phyloP scores from a whole-genome alignment of 2,113 vertebrate species.

The Origma solitaria region DNA sequence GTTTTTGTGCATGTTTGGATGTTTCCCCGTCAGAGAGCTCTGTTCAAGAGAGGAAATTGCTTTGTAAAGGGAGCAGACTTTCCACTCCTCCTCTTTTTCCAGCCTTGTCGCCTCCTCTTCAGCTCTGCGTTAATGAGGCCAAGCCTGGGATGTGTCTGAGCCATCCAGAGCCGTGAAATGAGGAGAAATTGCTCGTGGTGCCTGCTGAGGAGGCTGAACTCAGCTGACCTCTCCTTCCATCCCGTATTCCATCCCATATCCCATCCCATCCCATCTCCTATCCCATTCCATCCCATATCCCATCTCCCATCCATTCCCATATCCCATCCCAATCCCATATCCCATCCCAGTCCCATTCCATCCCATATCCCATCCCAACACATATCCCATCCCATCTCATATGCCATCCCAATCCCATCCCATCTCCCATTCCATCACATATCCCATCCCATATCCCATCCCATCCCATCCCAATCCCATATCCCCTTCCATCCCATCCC shows the following conservation, averaged over 20 bases:
- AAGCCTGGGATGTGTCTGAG: neutral
- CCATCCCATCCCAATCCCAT: neutral
- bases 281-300: too few relatives aligned
- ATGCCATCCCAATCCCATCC: too few relatives aligned
- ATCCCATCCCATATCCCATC: too few relatives aligned
- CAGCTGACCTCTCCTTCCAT: neutral
- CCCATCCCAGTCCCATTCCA: too few relatives aligned
- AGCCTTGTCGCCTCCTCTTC: neutral
- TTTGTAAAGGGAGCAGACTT: slow-evolving; percentile 8
- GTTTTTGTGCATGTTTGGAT: neutral
- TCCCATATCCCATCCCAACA: too few relatives aligned
- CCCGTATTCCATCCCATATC: too few relatives aligned
- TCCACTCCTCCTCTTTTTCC: slow-evolving; percentile 60
- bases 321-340: too few relatives aligned
- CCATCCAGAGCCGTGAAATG: neutral
- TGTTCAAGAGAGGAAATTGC: slow-evolving; percentile 50
- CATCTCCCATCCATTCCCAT: too few relatives aligned
- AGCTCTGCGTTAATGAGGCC: neutral
- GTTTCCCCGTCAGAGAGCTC: neutral
- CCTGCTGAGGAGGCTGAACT: neutral
- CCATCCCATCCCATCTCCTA: too few relatives aligned
- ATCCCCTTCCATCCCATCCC: too few relatives aligned
- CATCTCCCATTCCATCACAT: too few relatives aligned
- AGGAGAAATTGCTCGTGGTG: neutral
- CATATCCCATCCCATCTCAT: too few relatives aligned